Evolutionary conservation across 2,113 vertebrate species (phyloP).

Genomic region (Herpetotheres cachinnans): DNA sequence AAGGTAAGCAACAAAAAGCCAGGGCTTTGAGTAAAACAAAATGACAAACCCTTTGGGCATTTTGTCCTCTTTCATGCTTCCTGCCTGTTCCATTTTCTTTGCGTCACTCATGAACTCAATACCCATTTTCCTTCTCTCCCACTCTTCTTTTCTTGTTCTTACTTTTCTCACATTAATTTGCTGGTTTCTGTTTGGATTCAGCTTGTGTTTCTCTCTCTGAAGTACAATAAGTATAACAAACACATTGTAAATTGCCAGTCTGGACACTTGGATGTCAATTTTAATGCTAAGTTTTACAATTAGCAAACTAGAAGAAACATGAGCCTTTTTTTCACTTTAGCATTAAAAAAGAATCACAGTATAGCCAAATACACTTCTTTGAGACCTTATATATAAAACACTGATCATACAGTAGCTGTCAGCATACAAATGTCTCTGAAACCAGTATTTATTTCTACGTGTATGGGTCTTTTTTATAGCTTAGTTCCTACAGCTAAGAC

Average conservation of each 20-base stretch:
- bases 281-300: neutral
- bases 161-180: constrained; percentile 81
- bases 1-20: constrained; percentile 56
- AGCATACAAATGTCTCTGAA: neutral
- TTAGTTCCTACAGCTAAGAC: neutral
- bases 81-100: constrained; percentile 74
- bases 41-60: constrained; percentile 76
- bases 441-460: neutral
- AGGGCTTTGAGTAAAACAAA: constrained; percentile 63
- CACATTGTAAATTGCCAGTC: neutral
- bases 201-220: constrained; percentile 82
- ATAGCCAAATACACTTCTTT: neutral
- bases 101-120: constrained; percentile 82
- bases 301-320: rapidly evolving
- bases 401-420: neutral
- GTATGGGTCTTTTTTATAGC: neutral
- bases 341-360: neutral
- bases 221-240: constrained; percentile 71
- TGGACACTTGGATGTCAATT: neutral
- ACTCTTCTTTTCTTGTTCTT: constrained; percentile 80
- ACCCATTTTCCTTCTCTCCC: constrained; percentile 84
- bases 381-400: neutral
- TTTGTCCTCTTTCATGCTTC: constrained; percentile 72
- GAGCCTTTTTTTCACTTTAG: neutral
- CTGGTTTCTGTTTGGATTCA: constrained; percentile 77